Base-by-base conservation (phyloP, 1,140 invertebrate genomes). In the Mya arenaria region DNA sequence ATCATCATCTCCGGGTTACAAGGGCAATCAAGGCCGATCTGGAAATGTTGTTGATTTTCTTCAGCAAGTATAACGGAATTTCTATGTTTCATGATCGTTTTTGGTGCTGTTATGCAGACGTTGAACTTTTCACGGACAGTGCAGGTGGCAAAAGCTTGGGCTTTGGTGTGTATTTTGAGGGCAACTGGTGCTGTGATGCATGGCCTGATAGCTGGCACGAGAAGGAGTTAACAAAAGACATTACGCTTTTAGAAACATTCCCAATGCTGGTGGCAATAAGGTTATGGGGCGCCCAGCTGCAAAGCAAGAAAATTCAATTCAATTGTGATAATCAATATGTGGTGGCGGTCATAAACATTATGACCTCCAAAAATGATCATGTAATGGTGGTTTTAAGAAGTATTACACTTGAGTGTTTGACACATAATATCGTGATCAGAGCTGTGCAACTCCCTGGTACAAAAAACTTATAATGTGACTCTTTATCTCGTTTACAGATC, bases 31-130 rank as follows among this genome's bases (percentile, higher is more conserved):
- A 73, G 30, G 58, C 68, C 3, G 84, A 83, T 36, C 6, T 86
- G 0, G 0, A 36, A 5, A 77, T 83, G 62, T 85, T 74, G 83
- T 30, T 60, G 4, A 0, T 19, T 19, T 83, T 85, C 73, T 52
- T 85, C 5, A 25, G 58, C 10, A 4, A 78, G 17, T 80, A 60
- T 44, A 86, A 85, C 68, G 69, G 71, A 23, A 52, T 58, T n/a
- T 74, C 71, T 8, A 25, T 74, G 4, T 73, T 73, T 23, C 71
- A 60, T 32, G 52, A 37, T 25, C 36, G 71, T 1, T 73, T 73
- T 58, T 73, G 71, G 71, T 13, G n/a, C 6, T 34, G 3, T n/a
- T 60, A 74, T 37, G 71, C 58, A 19, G 71, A 60, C 23, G 17
- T 52, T 1, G 34, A 60, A 60, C 23, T 74, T 4, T 74, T 13